Conservation (phyloP, 2,113 vertebrate species). For the Urocynchramus pylzowi region DNA sequence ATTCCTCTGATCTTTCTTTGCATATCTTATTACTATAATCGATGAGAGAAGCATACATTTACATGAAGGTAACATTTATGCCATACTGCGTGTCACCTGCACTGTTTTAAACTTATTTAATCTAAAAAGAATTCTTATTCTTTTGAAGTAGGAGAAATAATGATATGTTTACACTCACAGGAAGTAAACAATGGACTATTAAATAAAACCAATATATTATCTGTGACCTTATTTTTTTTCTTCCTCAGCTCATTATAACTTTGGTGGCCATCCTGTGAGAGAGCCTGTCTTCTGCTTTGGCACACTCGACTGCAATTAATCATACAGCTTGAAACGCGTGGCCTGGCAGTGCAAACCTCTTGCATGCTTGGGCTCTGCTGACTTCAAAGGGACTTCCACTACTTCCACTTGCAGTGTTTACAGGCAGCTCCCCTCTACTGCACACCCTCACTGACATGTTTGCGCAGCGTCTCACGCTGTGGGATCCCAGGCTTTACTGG, state of each 20-base stretch:
- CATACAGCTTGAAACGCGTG: neutral
- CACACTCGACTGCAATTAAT: neutral
- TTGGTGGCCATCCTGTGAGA: neutral
- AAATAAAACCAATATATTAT: neutral
- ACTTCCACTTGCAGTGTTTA: neutral
- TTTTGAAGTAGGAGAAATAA: constrained; percentile 30
- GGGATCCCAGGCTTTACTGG: constrained; percentile 6
- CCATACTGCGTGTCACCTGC: neutral
- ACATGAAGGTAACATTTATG: neutral
- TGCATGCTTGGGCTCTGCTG: neutral
- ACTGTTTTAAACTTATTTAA: neutral
- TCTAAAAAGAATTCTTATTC: neutral
- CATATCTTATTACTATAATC: neutral
- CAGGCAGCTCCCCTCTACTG: constrained; percentile 6
- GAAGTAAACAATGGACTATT: neutral
- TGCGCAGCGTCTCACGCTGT: neutral
- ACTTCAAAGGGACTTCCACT: constrained; percentile 40
- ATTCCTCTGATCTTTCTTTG: neutral
- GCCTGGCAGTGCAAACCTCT: neutral
- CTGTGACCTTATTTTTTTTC: neutral
- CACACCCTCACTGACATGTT: constrained; percentile 6
- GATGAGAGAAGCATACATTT: neutral
- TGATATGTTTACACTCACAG: neutral
- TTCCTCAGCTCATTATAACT: neutral
- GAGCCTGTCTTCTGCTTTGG: neutral